Conservation (phyloP, 2,113 vertebrate genomes). For the Theristicus caerulescens region DNA sequence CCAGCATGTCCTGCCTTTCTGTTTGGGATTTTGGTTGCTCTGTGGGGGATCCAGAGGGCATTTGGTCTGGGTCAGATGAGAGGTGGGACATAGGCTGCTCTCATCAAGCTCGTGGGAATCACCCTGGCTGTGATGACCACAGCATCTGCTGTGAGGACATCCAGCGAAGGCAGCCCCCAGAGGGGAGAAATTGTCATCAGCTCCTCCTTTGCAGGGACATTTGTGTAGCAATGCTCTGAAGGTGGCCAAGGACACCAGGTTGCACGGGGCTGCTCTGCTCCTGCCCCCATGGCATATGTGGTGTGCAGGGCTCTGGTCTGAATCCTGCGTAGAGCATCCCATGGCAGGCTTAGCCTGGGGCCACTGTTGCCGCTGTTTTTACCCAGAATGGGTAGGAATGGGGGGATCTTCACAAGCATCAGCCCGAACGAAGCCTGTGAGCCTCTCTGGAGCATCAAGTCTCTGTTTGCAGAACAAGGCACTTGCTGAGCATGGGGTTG, state of each 20-base stretch:
- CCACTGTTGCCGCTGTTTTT: fast-evolving
- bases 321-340: not conserved
- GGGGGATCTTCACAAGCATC: not conserved
- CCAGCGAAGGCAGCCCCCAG: fast-evolving
- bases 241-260: not conserved
- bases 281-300: fast-evolving
- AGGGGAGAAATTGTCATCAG: not conserved
- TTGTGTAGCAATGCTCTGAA: not conserved
- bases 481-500: not conserved
- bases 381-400: not conserved
- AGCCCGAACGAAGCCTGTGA: not conserved
- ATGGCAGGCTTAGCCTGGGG: not conserved
- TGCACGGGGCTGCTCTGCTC: not conserved
- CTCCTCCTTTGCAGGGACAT: not conserved
- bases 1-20: not conserved
- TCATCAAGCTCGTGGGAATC: not conserved
- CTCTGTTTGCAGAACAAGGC: not conserved
- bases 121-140: not conserved
- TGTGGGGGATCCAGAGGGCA: not conserved
- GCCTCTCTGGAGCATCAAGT: not conserved
- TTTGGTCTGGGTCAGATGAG: not conserved
- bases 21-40: not conserved
- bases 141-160: not conserved
- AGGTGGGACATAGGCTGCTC: not conserved
- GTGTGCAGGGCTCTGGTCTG: not conserved